Evolutionary conservation across 2,888 invertebrate genomes (phyloP).

Genomic region (Tetragonula carbonaria): DNA sequence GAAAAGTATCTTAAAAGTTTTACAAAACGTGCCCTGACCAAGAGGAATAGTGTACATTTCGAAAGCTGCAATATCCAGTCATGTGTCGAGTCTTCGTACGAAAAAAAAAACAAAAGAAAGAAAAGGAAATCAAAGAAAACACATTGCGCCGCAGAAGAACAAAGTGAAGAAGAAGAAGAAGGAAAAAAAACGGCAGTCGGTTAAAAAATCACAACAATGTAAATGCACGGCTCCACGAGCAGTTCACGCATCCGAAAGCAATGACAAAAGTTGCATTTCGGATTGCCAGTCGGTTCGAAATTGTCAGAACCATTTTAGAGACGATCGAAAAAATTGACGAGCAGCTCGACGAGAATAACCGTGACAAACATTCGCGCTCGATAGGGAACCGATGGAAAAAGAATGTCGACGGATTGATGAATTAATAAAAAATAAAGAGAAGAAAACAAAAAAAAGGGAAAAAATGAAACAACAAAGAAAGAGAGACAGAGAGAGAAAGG

Average conservation of each 20-base stretch:
- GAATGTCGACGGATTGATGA: conserved; percentile 44
- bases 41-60: too few relatives aligned
- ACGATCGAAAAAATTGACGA: conserved; percentile 8
- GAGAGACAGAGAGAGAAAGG: neutral
- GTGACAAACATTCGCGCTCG: neutral
- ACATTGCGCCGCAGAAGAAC: neutral
- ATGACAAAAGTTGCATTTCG: neutral
- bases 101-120: too few relatives aligned
- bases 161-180: neutral
- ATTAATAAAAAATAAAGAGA: conserved; percentile 25
- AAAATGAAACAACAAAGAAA: too few relatives aligned
- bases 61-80: neutral
- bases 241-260: neutral
- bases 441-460: neutral
- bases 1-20: too few relatives aligned
- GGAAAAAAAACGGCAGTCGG: neutral
- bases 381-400: neutral
- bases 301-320: neutral
- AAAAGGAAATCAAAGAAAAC: too few relatives aligned
- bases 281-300: neutral
- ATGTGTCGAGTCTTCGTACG: neutral
- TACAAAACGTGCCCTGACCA: too few relatives aligned
- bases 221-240: neutral
- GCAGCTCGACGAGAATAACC: neutral
- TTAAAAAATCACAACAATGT: neutral